Percentiles rank a stretch among this genome's conserved stretches.
Evolutionary conservation across 2,113 vertebrate genomes (phyloP).

Genomic region (Poeciliopsis retropinna): DNA sequence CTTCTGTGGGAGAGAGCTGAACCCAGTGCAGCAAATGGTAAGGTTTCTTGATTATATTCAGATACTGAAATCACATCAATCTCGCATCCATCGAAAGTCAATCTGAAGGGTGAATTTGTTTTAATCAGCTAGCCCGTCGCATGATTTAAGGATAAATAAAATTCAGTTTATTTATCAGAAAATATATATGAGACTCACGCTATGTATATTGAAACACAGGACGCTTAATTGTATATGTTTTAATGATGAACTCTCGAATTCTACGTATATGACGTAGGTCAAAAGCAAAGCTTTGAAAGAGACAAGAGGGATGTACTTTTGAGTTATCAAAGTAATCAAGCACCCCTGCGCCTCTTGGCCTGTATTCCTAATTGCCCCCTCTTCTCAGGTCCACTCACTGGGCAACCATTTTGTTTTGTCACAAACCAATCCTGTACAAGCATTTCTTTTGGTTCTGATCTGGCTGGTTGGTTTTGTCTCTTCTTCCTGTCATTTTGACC

Average conservation of each 20-base stretch:
- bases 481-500: too few relatives aligned
- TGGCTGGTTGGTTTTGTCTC: too few relatives aligned
- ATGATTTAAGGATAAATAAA: too few relatives aligned
- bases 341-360: neutral
- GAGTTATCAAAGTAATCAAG: neutral
- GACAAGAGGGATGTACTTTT: neutral
- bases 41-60: neutral
- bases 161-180: neutral
- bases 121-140: too few relatives aligned
- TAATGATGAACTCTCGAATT: too few relatives aligned
- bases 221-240: neutral
- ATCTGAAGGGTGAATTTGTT: too few relatives aligned
- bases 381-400: neutral
- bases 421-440: too few relatives aligned
- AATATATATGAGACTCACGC: neutral
- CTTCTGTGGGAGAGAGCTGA: conserved; percentile 13
- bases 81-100: too few relatives aligned
- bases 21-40: neutral
- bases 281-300: neutral
- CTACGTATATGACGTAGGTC: neutral
- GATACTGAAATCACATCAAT: neutral
- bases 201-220: neutral
- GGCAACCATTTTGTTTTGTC: too few relatives aligned
- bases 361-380: neutral
- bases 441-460: too few relatives aligned